A percentile compares a stretch with the other conserved stretches of the same genome.
Conservation (phyloP, 2,888 invertebrate species). For the Eupsilia transversa region DNA sequence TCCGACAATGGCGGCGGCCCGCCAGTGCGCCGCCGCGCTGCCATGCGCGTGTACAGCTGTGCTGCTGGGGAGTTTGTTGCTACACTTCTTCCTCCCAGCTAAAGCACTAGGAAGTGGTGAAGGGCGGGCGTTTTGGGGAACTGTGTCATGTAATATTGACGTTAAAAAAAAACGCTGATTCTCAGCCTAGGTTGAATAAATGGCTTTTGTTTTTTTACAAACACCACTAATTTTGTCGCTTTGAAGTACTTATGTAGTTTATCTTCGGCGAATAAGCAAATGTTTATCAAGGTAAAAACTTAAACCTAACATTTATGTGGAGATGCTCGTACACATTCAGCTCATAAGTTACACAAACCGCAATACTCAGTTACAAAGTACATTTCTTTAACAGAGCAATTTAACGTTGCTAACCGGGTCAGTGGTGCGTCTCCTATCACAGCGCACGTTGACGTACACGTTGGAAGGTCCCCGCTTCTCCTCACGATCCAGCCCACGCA, state of each 20-base stretch:
- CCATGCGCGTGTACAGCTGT: too few relatives aligned
- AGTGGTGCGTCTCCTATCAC: slow-evolving; percentile 94
- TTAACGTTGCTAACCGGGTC: slow-evolving; percentile 91
- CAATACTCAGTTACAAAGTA: slow-evolving; percentile 7
- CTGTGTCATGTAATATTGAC: too few relatives aligned
- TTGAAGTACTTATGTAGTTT: not conserved
- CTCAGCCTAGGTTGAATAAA: too few relatives aligned
- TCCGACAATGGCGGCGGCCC: too few relatives aligned
- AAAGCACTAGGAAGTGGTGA: too few relatives aligned
- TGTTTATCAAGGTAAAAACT: too few relatives aligned
- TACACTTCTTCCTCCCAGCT: too few relatives aligned
- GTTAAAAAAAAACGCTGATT: too few relatives aligned
- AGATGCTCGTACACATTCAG: not conserved
- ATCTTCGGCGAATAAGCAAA: not conserved
- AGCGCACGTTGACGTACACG: slow-evolving; percentile 96
- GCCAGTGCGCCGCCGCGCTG: too few relatives aligned
- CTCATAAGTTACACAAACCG: not conserved
- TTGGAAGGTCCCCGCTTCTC: slow-evolving; percentile 95
- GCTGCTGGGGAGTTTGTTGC: too few relatives aligned
- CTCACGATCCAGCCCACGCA: slow-evolving; percentile 95
- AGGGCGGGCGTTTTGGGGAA: too few relatives aligned
- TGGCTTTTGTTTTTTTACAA: not conserved
- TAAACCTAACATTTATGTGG: too few relatives aligned
- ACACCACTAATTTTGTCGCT: not conserved
- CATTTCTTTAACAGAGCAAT: not conserved